Percentiles rank a stretch among this genome's conserved stretches.
These are phyloP conservation scores for Ataeniobius toweri DNA, from an alignment of 2,797 vertebrate genomes.

Conservation along the genomic window DNA sequence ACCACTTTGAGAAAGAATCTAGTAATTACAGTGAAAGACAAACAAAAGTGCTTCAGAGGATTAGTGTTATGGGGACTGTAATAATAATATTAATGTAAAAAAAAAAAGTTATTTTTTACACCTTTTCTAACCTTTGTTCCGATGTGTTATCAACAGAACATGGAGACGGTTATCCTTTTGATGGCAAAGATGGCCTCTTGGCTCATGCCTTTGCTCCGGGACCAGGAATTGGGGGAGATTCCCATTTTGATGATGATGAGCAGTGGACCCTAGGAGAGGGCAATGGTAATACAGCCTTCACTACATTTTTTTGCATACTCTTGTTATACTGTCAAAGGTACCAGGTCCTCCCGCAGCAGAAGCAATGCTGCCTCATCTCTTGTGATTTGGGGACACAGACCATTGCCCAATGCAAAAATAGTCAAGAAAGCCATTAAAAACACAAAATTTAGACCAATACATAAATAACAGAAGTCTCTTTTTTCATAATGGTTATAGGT, in stretches of 20 bases:
- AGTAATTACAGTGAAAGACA: slow-evolving; percentile 26
- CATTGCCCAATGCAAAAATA: neutral
- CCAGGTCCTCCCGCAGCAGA: neutral
- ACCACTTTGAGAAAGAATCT: slow-evolving; percentile 24
- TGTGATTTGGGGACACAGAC: neutral
- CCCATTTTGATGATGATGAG: slow-evolving; percentile 98
- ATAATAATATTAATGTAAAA: neutral
- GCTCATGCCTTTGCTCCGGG: slow-evolving; percentile 97
- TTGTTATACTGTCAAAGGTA: neutral
- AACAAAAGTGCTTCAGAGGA: slow-evolving; percentile 16
- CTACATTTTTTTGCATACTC: too few relatives aligned
- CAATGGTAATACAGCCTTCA: slow-evolving; percentile 82
- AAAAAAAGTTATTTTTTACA: neutral
- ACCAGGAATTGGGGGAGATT: slow-evolving; percentile 95
- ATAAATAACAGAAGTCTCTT: too few relatives aligned
- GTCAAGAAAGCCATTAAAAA: too few relatives aligned
- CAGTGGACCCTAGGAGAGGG: slow-evolving; percentile 98
- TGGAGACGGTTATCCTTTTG: slow-evolving; percentile 97
- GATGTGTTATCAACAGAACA: slow-evolving; percentile 83
- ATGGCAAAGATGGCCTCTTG: slow-evolving; percentile 96
- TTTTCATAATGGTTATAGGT: too few relatives aligned
- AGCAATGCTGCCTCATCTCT: too few relatives aligned
- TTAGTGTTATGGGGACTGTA: neutral
- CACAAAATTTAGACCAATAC: too few relatives aligned
- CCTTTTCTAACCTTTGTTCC: neutral